Base-by-base conservation (phyloP, 2,888 invertebrate species). In the Myopa testacea region DNA sequence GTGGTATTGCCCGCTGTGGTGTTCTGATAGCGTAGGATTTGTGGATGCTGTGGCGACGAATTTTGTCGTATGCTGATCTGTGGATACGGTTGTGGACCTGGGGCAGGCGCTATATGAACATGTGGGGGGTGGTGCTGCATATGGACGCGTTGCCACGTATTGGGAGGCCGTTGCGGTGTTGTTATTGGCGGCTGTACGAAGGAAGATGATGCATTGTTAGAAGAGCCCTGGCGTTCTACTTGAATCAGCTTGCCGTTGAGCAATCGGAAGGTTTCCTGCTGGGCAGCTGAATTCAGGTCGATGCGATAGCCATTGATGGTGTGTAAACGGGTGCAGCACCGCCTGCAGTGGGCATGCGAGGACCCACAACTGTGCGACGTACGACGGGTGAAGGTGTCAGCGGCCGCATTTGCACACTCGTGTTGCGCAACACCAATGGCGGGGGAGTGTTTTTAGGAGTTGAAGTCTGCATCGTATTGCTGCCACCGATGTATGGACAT, bases 201-300 rank as follows among this genome's bases (percentile, higher is more conserved):
- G 26, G 37, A 78, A 14, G 76, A 60, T 40, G 71, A 50, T 14
- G 80, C 72, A 26, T n/a, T 76, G 63, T 8, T 78, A 78, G 65
- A n/a, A 34, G 83, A 83, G 55, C 85, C 84, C 77, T 89, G 89
- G 0, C 88, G 86, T 78, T 89, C 89, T 0, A 90, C 90, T 81
- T 90, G 90, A 77, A 90, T 90, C 4, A 90, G 80, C 40, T 90
- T 89, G 4, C 90, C 90, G 75, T 90, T 90, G 3, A 90, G 90
- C 55, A 90, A 81, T 12, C 90, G 87, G 79, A 88, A 89, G 4
- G 89, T 89, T 68, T 89, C 89, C 75, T 89, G 89, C 70, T 88
- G 89, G 0, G 90, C 88, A 0, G 90, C 90, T 7, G 88, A 86
- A 81, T 90, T 90, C n/a, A 90, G 84, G 82, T 90, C 90, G 76